Base-by-base conservation (phyloP, 2,113 vertebrate species). In the Haplochromis vanheusdeni region DNA sequence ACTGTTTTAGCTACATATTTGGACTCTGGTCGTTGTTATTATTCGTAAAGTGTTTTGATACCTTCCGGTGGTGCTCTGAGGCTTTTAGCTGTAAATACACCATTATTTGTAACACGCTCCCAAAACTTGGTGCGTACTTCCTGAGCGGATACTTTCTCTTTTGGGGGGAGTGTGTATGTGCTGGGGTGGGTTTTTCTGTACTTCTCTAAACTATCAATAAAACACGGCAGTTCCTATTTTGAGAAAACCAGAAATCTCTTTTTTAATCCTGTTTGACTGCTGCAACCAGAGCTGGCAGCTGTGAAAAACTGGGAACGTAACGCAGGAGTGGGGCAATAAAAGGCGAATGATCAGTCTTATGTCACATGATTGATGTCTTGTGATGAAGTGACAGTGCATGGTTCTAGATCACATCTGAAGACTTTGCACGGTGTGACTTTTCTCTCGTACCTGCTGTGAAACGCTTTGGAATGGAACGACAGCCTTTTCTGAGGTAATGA, bases 341-440 rank as follows among this genome's bases (percentile, higher is more conserved):
- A 90, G 81, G 87, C 90, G 42, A 86, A 90, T 84, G 6, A 86
- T 89, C 5, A 4, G 7, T 54, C 21, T 37, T 40, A 31, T 49
- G 87, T 94, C 94, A 94, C 91, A 89, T 94, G 91, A 89, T 93
- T 90, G 91, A 88, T 83, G 4, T 21, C 73, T 14, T 11, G 6
- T 6, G 7, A 54, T 52, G 23, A 1, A 56, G 3, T 82, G 33
- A 7, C 5, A 60, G 8, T 14, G 17, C 7, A 6, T 79, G 37
- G 21, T 23, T 49, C 31, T 65, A 35, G 2, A 12, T 6, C 33
- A 16, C 21, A 5, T 2, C 5, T 3, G 4, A 83, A 12, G 4
- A 10, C 2, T 79, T 81, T 10, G 5, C 5, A 10, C 10, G 9
- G 51, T 35, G 56, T 40, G 4, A 19, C 6, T 58, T 65, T 47